Conservation (phyloP, 2,888 invertebrate genomes). For the Macaria liturata region DNA sequence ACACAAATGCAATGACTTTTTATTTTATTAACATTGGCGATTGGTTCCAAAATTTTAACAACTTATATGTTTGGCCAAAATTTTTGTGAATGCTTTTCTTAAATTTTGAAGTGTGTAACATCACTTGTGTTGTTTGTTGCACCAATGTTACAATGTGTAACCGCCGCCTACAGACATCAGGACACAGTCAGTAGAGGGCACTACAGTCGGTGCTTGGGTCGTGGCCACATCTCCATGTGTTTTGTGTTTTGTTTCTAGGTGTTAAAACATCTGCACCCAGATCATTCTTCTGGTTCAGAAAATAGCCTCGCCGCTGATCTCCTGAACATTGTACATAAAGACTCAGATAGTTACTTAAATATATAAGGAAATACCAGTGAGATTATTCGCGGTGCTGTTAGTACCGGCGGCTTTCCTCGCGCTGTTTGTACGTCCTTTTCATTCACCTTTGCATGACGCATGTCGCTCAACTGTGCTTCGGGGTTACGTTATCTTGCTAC, state of each 20-base stretch:
- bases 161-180: conserved; percentile 34
- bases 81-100: conserved; percentile 14
- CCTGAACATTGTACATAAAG: conserved; percentile 79
- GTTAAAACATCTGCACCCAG: conserved; percentile 82
- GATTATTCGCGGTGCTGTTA: conserved; percentile 83
- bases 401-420: conserved; percentile 74
- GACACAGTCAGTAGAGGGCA: conserved; percentile 20
- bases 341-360: conserved; percentile 79
- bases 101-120: conserved; percentile 15
- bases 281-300: conserved; percentile 83
- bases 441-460: conserved; percentile 55
- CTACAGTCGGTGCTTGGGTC: conserved; percentile 57
- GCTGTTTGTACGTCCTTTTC: conserved; percentile 74
- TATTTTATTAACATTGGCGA: background rate
- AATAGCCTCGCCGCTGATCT: conserved; percentile 75
- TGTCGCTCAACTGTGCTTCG: conserved; percentile 29
- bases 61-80: conserved; percentile 16
- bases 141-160: conserved; percentile 30
- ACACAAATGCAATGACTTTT: background rate
- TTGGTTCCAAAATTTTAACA: background rate
- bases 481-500: conserved; percentile 13
- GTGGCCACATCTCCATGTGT: conserved; percentile 67
- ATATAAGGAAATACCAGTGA: conserved; percentile 78
- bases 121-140: conserved; percentile 33
- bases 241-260: conserved; percentile 81